Evolutionary conservation across 1,140 invertebrate species (phyloP), one percentile per base, ranked within the genome.

Genomic region (Pectinophora gossypiella): DNA sequence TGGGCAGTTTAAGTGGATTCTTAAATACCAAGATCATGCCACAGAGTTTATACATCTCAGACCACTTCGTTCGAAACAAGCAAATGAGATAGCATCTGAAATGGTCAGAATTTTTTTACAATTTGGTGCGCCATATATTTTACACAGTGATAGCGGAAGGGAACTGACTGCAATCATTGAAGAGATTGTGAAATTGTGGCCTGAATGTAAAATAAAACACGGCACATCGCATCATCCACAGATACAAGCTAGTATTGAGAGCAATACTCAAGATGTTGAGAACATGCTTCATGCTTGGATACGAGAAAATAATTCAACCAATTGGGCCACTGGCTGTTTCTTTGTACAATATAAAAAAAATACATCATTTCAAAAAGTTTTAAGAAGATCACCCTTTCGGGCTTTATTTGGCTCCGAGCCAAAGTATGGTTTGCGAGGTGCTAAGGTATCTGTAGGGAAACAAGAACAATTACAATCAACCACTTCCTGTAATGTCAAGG

Each of bases 11-110:
- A 85, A 81, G 62, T 89, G 76, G 62, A 65, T 89, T 36, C 47
- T 89, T 15, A 63, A 76, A 10, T 89, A 89, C 57, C 78, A 89
- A 65, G 81, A 89, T 59, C 78, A 89, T 56, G 52, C 80, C 0
- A 87, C 80, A 18, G 89, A 88, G 62, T 89, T 82, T 67, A 23
- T 72, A 4, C 9, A 61, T 1, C 49, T 84, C 0, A 48, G 68
- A 48, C 45, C 74, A 15, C 42, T 81, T 2, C 56, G 63, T 52
- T 61, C 49, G n/a, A 76, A 85, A 58, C 51, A 35, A 23, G 67
- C 66, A 16, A 46, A 43, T 42, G 66, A 69, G 62, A 61, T 73
- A 5, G 65, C 68, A 7, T 38, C 40, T 10, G 32, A 64, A 44
- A 10, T 76, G 2, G 16, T 68, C 7, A 52, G 73, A 44, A 68